Evolutionary conservation across 1,140 invertebrate species (phyloP), one percentile per base, ranked within the genome.

Genomic region (Drosophila mojavensis): DNA sequence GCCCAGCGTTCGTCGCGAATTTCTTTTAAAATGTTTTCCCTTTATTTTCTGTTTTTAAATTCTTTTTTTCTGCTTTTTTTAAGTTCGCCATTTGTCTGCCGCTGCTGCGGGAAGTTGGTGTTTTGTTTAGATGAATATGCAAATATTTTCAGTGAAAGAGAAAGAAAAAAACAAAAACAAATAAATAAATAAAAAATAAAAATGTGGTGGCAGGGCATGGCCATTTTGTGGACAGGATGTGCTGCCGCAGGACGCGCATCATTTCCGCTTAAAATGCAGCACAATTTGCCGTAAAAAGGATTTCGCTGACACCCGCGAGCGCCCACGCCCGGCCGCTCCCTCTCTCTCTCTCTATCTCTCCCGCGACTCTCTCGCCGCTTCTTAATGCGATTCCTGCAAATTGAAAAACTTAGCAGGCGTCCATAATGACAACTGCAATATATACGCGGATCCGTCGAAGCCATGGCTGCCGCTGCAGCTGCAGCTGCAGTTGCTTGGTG

Each of bases 51-150:
- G 66, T 62, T 73, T 77, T 48, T 26, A 53, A 9, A 7, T 9
- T 28, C 39, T n/a, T 76, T 75, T 65, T 64, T 65, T 73, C 55
- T 54, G 26, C 58, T 79, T 76, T 81, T 67, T 69, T 53, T 63
- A 2, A 39, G 36, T 13, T 39, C 75, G 74, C 75, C 78, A 76
- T 81, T 86, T 84, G 82, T 77, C 78, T 81, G 75, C 75, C 66
- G 64, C 75, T 60, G 79, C 51, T 69, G 45, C 17, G 68, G 79
- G 75, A 83, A 89, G 85, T 80, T 83, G 83, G 66, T 83, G 78
- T 89, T 89, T 89, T 89, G 84, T 84, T 89, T 84, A 78, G 84
- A 89, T 89, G 85, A 89, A 89, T 89, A 89, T 89, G 84, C 84
- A 89, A 89, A 89, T 89, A 89, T 78, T 89, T 88, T 84, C n/a